These are phyloP conservation scores for Octodon degus DNA, from an alignment of 2,113 vertebrate genomes.

Conservation along the genomic window DNA sequence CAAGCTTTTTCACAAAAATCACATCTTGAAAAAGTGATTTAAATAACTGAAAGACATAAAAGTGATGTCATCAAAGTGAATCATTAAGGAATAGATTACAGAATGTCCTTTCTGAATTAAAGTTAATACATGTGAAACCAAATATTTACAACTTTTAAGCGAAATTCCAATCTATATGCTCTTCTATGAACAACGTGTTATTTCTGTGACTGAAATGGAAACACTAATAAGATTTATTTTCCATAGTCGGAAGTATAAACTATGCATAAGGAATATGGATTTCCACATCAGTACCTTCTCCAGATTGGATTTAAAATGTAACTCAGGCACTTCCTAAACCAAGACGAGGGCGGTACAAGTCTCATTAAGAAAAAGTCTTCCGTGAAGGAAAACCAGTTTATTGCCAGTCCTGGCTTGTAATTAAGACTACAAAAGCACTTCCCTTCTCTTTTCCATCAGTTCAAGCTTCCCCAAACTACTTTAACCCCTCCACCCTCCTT, in stretches of 20 bases:
- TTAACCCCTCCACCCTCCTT: not conserved
- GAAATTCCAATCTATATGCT: not conserved
- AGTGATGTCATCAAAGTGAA: not conserved
- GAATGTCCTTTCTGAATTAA: not conserved
- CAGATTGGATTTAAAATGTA: constrained; percentile 18
- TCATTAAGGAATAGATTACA: constrained; percentile 31
- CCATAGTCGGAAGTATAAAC: not conserved
- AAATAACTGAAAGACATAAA: constrained; percentile 6
- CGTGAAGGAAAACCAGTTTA: not conserved
- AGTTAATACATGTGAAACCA: constrained; percentile 15
- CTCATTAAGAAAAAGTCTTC: not conserved
- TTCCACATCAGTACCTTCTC: not conserved
- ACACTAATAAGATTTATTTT: not conserved
- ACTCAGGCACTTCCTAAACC: not conserved
- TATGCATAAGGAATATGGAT: not conserved
- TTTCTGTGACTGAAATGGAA: not conserved
- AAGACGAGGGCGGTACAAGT: not conserved
- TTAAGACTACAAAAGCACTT: not conserved
- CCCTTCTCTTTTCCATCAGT: not conserved
- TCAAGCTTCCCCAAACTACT: not conserved
- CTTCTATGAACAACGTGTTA: not conserved
- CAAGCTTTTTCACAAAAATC: constrained; percentile 35
- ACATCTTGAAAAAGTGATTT: constrained; percentile 12
- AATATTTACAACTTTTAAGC: not conserved
- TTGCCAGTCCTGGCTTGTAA: not conserved